A percentile compares a stretch with the other conserved stretches of the same genome.
These are phyloP conservation scores for Aethes cnicana DNA, from an alignment of 2,888 invertebrate species.

Conservation along the genomic window DNA sequence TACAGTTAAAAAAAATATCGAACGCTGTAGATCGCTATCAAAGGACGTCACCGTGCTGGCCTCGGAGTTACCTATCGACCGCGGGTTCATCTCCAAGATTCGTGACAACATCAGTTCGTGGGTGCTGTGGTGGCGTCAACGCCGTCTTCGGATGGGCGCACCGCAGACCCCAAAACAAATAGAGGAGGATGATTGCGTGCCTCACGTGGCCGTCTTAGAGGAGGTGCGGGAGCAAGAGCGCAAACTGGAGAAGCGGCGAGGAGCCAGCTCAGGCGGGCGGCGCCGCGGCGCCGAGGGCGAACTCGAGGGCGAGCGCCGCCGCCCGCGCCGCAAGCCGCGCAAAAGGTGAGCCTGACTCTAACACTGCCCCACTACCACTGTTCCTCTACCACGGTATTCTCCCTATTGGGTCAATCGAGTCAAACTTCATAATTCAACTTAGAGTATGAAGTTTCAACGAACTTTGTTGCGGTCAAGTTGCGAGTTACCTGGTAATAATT, in stretches of 20 bases:
- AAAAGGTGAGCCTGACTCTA: constrained; percentile 53
- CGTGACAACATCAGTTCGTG: constrained; percentile 77
- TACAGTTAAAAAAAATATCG: constrained; percentile 7
- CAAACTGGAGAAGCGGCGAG: constrained; percentile 65
- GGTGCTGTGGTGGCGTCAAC: constrained; percentile 79
- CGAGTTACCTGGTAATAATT: too few species aligned
- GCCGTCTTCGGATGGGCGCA: constrained; percentile 79
- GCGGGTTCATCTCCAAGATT: constrained; percentile 63
- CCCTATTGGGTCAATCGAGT: too few species aligned
- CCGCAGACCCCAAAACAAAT: constrained; percentile 75
- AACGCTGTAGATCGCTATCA: constrained; percentile 37
- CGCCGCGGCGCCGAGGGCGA: constrained; percentile 67
- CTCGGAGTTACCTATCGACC: constrained; percentile 39
- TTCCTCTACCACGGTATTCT: too few species aligned
- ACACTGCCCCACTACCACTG: not conserved
- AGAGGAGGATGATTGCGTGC: constrained; percentile 69
- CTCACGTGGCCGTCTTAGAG: constrained; percentile 63
- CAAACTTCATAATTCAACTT: too few species aligned
- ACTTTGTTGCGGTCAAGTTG: too few species aligned
- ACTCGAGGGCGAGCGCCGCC: constrained; percentile 65
- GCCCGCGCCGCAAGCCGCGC: constrained; percentile 60
- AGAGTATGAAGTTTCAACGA: too few species aligned
- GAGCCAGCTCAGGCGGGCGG: constrained; percentile 53
- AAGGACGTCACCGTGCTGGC: constrained; percentile 46
- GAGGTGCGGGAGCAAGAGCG: constrained; percentile 54